Evolutionary conservation across 2,113 vertebrate genomes (phyloP), one percentile per base, ranked within the genome.

Genomic region (Rhegmatorhina hoffmannsi): DNA sequence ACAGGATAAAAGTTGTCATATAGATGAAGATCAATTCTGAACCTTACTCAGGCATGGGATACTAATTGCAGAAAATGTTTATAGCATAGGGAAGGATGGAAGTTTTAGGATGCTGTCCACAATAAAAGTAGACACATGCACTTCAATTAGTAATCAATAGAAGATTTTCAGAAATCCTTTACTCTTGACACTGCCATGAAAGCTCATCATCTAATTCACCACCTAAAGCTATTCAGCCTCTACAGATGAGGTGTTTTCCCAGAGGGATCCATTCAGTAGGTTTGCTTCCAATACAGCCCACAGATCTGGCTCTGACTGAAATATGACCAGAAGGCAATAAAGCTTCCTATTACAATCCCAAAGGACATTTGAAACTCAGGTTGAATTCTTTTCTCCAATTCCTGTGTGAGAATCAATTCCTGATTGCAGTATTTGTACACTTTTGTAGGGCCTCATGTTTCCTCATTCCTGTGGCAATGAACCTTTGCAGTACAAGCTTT

Each of bases 401-500:
- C 86, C 60, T 89, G 64, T 86, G 72, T 47, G 17, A 86, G 88
- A 93, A 55, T 90, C 76, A 75, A 4, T 63, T 90, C 50, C 72
- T 93, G 82, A 92, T 84, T 94, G 75, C 63, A 80, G 47, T 87
- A 55, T 91, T 94, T 91, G 85, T 94, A 88, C 85, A 18, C 90
- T 95, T 91, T 83, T 81, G 68, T 56, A 90, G 46, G 87, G 70
- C 50, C 24, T 90, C 75, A 52, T 75, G 91, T 95, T 94, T 73
- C 74, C 43, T 86, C 87, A 88, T 50, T 80, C 74, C 67, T 63
- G 47, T 80, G 75, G 82, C 90, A 95, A 56, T 58, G 84, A 94
- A 83, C 82, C 59, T 94, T 82, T 88, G 70, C 75, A 90, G 67
- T 74, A 91, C 82, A 91, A 91, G 94, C 26, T 95, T 95, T 93